A percentile compares a stretch with the other conserved stretches of the same genome.
Conservation (phyloP, 2,797 vertebrate genomes). For the Nasua narica region DNA sequence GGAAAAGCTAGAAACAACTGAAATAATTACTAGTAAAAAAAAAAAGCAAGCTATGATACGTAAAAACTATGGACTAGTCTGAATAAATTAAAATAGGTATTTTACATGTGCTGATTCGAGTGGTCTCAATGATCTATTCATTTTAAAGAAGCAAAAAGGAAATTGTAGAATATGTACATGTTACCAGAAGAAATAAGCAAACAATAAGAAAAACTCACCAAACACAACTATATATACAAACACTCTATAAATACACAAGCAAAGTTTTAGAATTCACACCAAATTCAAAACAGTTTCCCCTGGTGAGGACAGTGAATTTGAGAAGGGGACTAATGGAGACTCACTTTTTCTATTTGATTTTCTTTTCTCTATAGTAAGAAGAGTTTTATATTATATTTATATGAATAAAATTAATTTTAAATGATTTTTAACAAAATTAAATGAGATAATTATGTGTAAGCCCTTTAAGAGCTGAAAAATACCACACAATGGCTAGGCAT, state of each 20-base stretch:
- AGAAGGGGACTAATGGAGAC: not conserved
- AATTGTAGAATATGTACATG: not conserved
- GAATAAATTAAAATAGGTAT: not conserved
- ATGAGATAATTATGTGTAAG: not conserved
- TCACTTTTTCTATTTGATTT: not conserved
- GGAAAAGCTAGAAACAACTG: not conserved
- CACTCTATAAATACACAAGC: not conserved
- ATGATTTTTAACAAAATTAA: slow-evolving; percentile 42
- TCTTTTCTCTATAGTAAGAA: not conserved
- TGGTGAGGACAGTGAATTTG: not conserved
- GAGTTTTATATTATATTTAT: not conserved
- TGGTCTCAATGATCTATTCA: not conserved
- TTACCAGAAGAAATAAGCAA: not conserved
- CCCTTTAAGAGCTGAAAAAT: slow-evolving; percentile 14
- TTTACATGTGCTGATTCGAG: not conserved
- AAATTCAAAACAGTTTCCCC: not conserved
- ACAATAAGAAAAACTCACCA: not conserved
- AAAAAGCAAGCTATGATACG: not conserved
- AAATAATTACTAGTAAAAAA: not conserved
- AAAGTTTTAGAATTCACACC: not conserved
- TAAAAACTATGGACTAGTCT: not conserved
- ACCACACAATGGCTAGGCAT: not conserved
- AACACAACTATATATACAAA: not conserved
- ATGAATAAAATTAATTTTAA: not conserved
- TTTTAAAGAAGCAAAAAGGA: not conserved